These are phyloP conservation scores for Macropodus opercularis DNA, from an alignment of 2,797 vertebrate species.

Conservation along the genomic window DNA sequence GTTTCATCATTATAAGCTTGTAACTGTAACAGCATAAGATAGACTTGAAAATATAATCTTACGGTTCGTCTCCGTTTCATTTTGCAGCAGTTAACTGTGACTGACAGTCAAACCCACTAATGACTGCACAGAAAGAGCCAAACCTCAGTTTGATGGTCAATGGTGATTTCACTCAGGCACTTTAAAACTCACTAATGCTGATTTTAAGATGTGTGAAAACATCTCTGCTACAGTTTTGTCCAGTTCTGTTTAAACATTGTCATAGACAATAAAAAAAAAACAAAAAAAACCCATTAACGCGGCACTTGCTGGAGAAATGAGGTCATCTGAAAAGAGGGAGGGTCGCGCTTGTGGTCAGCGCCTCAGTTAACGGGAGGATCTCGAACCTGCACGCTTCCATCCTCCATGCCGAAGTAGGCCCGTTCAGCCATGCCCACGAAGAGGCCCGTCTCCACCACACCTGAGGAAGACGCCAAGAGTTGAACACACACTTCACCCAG, in stretches of 20 bases:
- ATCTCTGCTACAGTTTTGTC: slow-evolving; percentile 3
- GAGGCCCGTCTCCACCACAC: slow-evolving; percentile 96
- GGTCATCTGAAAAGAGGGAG: not conserved
- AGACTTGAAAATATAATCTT: slow-evolving; percentile 7
- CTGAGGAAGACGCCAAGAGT: slow-evolving; percentile 65
- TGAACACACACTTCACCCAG: not conserved
- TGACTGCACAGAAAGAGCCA: slow-evolving; percentile 22
- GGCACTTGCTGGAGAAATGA: slow-evolving; percentile 64
- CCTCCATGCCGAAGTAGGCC: slow-evolving; percentile 98
- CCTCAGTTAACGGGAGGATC: slow-evolving; percentile 82
- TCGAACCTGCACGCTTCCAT: slow-evolving; percentile 87
- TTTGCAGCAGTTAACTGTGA: slow-evolving; percentile 10
- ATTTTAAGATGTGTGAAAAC: slow-evolving; percentile 7
- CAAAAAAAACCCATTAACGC: too few relatives aligned
- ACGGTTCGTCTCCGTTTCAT: slow-evolving; percentile 40
- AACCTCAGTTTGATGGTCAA: not conserved
- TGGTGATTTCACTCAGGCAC: slow-evolving; percentile 54
- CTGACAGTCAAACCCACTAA: slow-evolving; percentile 19
- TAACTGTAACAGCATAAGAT: not conserved
- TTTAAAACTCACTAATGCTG: slow-evolving; percentile 20
- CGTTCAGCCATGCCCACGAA: slow-evolving; percentile 94
- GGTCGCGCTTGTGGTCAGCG: fast-evolving
- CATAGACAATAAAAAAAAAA: not conserved
- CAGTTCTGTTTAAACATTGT: slow-evolving; percentile 12
- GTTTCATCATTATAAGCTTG: slow-evolving; percentile 4